Evolutionary conservation across 2,113 vertebrate species (phyloP).

Genomic region (Eptatretus burgeri): DNA sequence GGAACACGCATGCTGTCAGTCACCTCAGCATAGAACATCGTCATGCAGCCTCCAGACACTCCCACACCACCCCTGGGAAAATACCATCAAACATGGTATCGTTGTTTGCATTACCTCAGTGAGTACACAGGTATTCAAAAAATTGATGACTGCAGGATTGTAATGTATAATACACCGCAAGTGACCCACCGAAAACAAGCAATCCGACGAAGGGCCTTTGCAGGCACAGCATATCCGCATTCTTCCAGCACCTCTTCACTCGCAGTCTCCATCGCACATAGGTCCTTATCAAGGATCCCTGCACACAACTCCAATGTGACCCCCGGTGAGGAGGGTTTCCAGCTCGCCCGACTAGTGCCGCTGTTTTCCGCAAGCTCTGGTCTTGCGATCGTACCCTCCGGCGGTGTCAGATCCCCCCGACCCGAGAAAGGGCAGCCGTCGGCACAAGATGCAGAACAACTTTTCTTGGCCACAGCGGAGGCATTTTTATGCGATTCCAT

Average conservation of each 20-base stretch:
- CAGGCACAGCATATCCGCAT: conserved; percentile 39
- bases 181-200: conserved; percentile 19
- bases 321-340: conserved; percentile 27
- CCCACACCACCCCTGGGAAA: conserved; percentile 35
- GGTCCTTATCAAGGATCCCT: conserved; percentile 52
- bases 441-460: no score
- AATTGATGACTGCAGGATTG: no score
- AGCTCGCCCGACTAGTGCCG: conserved; percentile 9
- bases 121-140: no score
- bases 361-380: conserved; percentile 7
- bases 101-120: no score
- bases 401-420: no score
- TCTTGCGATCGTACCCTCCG: no score
- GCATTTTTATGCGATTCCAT: conserved; percentile 23
- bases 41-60: conserved; percentile 38
- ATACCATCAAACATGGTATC: no score
- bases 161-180: no score
- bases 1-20: conserved; percentile 32
- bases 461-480: conserved; percentile 13
- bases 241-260: conserved; percentile 52
- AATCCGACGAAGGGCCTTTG: conserved; percentile 27
- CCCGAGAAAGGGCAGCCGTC: no score
- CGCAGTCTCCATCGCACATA: conserved; percentile 51
- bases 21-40: conserved; percentile 51
- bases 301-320: conserved; percentile 62